phyloP scores from a whole-genome alignment of 2,113 vertebrate species.

The Heterocephalus glaber region DNA sequence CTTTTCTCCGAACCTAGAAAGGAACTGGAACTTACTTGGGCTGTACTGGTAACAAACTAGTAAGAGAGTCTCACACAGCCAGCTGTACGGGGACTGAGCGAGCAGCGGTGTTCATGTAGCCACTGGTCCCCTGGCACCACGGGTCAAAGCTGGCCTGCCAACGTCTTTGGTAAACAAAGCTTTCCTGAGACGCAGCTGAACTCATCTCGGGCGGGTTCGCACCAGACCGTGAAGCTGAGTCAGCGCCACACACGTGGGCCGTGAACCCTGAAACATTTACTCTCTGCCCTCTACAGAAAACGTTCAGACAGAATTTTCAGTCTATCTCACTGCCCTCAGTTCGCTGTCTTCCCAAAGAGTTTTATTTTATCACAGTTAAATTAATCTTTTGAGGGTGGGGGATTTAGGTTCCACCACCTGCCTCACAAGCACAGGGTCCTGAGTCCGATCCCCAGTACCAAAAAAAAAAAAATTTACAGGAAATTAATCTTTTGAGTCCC shows the following conservation, averaged over 20 bases:
- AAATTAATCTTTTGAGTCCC: neutral
- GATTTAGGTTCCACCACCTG: too few species aligned
- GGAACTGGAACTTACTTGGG: neutral
- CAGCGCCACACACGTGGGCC: accelerated
- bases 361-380: neutral
- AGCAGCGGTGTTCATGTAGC: neutral
- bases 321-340: neutral
- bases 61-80: neutral
- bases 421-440: too few species aligned
- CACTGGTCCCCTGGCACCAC: neutral
- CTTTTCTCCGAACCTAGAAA: neutral
- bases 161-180: neutral
- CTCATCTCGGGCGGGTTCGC: neutral
- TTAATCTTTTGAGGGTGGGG: too few species aligned
- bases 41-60: neutral
- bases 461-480: too few species aligned
- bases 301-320: neutral
- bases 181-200: neutral
- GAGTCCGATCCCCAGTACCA: too few species aligned
- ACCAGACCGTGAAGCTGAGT: neutral
- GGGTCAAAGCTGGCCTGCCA: neutral
- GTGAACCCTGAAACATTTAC: neutral
- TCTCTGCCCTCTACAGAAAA: neutral
- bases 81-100: neutral
- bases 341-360: neutral